Evolutionary conservation across 2,797 vertebrate species (phyloP), one percentile per base, ranked within the genome.

Genomic region (Dicrostonyx torquatus): DNA sequence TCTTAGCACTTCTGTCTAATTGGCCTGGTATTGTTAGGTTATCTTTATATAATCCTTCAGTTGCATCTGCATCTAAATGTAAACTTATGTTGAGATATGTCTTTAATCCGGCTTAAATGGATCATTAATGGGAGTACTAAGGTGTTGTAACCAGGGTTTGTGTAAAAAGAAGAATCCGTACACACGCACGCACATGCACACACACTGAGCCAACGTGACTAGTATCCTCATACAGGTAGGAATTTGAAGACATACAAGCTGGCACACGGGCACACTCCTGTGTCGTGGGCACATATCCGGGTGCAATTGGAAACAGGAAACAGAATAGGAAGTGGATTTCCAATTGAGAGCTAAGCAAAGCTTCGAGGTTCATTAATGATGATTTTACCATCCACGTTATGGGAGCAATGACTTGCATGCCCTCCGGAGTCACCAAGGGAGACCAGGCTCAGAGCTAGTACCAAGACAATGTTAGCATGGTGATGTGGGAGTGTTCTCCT

Each of bases 391-490:
- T 53, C 70, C 87, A n/a, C 20, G 34, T 50, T 77, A n/a, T 43
- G 43, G 37, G 17, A 91, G 24, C 17, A 40, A 70, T 6, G 31
- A 4, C 3, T 17, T 82, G 13, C 10, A 37, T 73, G 50, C 29
- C 70, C 58, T 20, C 40, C 7, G 8, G 18, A 6, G 13, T 45
- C 8, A 5, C 80, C 2, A 1, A 87, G 76, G 70, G 62, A 18
- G 9, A 20, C 6, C 7, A 10, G 70, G 53, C 2, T 0, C 0
- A 8, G 55, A 24, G 45, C 62, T 53, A 55, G n/a, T 11, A 6
- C 0, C 3, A 26, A 34, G 37, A 15, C 66, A 58, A 12, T 2
- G 20, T 13, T 13, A 3, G 4, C 43, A 14, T 0, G 20, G 31
- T n/a, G n/a, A n/a, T n/a, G n/a, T n/a, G n/a, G n/a, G n/a, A n/a